Percentiles rank a stretch among this genome's conserved stretches.
phyloP scores from a whole-genome alignment of 2,113 vertebrate genomes.

The Saguinus midas region DNA sequence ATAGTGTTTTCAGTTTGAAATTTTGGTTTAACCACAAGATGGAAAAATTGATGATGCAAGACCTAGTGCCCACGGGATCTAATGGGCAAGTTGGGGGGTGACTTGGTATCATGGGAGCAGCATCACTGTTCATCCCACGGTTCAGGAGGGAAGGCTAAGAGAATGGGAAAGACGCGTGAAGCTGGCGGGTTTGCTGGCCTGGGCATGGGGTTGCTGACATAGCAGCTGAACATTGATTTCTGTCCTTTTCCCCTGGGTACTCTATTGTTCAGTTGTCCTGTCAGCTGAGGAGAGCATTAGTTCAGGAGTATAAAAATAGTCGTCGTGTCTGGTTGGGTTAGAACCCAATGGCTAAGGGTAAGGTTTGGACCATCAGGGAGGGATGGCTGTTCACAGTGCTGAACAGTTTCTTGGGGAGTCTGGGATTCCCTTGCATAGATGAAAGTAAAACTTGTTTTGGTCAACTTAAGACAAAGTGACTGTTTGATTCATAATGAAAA shows the following conservation, averaged over 20 bases:
- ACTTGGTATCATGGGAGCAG: neutral
- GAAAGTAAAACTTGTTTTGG: neutral
- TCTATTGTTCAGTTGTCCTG: neutral
- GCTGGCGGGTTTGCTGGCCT: neutral
- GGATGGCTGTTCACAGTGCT: too few relatives aligned
- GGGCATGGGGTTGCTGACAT: neutral
- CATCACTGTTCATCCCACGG: rapidly evolving
- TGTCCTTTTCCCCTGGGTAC: neutral
- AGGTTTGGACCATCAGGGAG: neutral
- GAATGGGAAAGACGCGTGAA: neutral
- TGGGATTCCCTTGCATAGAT: neutral
- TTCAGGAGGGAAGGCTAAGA: neutral
- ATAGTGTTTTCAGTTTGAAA: neutral
- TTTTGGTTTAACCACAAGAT: neutral
- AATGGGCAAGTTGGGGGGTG: neutral
- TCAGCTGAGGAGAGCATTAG: neutral
- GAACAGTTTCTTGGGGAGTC: neutral
- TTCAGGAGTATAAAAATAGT: neutral
- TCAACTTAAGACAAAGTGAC: neutral
- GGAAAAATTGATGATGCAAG: neutral
- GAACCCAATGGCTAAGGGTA: neutral
- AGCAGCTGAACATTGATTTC: neutral
- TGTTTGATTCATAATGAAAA: neutral
- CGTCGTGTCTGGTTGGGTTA: neutral
- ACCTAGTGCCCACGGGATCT: neutral